Conservation (phyloP, 2,888 invertebrate species). For the Leucozona laternaria region DNA sequence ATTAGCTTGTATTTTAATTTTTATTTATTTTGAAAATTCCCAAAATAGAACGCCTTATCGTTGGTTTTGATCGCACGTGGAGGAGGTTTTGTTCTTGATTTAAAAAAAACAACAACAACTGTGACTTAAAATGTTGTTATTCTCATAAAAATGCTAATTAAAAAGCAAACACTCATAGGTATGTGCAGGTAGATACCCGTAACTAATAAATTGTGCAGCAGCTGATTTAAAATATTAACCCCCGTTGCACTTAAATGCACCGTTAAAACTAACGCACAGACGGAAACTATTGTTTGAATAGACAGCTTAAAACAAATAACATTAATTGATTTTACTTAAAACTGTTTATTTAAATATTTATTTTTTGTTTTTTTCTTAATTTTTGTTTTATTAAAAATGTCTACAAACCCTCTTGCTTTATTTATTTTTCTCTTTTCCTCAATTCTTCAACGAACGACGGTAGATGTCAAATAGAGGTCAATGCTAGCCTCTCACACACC, state of each 20-base stretch:
- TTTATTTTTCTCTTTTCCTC: constrained; percentile 60
- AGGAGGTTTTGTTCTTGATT: neutral
- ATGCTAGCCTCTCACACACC: constrained; percentile 77
- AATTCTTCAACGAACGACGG: constrained; percentile 51
- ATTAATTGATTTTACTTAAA: neutral
- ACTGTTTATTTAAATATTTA: neutral
- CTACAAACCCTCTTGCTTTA: constrained; percentile 62
- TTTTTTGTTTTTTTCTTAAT: neutral
- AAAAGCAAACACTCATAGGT: constrained; percentile 5
- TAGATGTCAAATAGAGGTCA: constrained; percentile 84
- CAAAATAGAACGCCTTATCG: constrained; percentile 20
- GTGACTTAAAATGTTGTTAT: neutral
- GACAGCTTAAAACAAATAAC: constrained; percentile 2
- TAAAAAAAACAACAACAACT: constrained; percentile 5
- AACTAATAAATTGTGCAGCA: neutral
- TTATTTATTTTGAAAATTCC: neutral
- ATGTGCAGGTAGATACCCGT: neutral
- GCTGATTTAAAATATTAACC: constrained; percentile 24
- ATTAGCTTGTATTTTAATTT: neutral
- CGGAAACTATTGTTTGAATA: neutral
- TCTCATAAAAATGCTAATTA: neutral
- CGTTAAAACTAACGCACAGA: constrained; percentile 35
- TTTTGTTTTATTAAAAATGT: constrained; percentile 25
- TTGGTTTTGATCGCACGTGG: constrained; percentile 13
- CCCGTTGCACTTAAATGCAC: constrained; percentile 68